Percentiles rank a stretch among this genome's conserved stretches.
phyloP scores from a whole-genome alignment of 2,888 invertebrate species.

The Trachelus iudaicus region DNA sequence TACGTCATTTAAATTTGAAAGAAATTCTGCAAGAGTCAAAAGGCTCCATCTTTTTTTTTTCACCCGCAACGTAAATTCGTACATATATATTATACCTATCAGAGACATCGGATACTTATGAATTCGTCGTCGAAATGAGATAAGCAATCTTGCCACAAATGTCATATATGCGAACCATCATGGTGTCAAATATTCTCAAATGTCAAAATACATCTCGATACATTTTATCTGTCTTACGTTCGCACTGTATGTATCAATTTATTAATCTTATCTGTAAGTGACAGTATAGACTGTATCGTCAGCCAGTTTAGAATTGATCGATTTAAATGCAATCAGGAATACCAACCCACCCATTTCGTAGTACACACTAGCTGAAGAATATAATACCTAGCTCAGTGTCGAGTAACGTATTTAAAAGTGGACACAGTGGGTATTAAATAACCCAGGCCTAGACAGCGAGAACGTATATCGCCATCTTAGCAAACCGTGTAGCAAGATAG shows the following conservation, averaged over 20 bases:
- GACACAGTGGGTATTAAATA: conserved; percentile 19
- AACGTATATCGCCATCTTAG: background rate
- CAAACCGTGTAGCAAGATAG: background rate
- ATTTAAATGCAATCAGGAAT: background rate
- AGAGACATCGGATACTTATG: background rate
- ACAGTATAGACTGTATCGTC: background rate
- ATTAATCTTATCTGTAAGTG: background rate
- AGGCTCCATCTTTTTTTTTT: background rate
- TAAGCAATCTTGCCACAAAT: background rate
- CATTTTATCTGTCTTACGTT: background rate
- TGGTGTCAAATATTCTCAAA: background rate
- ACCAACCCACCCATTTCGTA: background rate
- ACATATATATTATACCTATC: background rate
- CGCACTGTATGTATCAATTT: background rate
- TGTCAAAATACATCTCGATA: background rate
- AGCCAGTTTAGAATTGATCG: background rate
- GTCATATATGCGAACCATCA: background rate
- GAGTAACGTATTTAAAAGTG: conserved; percentile 20
- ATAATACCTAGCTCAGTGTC: conserved; percentile 19
- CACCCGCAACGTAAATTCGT: background rate
- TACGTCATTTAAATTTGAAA: background rate
- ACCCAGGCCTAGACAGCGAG: conserved; percentile 5
- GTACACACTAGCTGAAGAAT: background rate
- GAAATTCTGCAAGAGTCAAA: background rate
- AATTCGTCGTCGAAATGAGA: background rate